Base-by-base conservation (phyloP, 2,888 invertebrate species). In the Dusona sp. region DNA sequence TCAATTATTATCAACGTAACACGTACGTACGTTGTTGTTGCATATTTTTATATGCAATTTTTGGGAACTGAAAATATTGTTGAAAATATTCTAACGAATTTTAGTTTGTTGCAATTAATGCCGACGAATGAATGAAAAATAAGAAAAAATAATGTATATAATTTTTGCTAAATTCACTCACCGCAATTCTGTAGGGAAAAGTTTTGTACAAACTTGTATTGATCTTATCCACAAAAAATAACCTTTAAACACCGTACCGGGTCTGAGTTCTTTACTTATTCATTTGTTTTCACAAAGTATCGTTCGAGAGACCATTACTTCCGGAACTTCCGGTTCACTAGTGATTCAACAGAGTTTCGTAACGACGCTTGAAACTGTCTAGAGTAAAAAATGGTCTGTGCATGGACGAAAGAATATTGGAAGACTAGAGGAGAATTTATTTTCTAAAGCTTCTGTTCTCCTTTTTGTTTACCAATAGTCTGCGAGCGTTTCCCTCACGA, bases 401-500 rank as follows among this genome's bases (percentile, higher is more conserved):
- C 45, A 42, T 67, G 42, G 61, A 61, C 29, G 38, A 33, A 45
- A 77, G 64, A 45, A 45, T 65, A 38, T 45, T 67, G 51, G 51
- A 16, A 61, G 25, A 45, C 48, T 29, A 16, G 65, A 64, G 51
- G 33, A 67, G 67, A 78, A 25, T 51, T 36, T 73, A 22, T 73
- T 61, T 45, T 42, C 16, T 36, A 45, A 25, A 68, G 22, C 38
- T 38, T 68, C 67, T 42, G 25, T 51, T 67, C n/a, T 42, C 22
- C 22, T 78, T 68, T 51, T 67, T 68, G 77, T 85, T 85, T 78
- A 78, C 81, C 78, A 78, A 85, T 85, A 73, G 85, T 85, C 85
- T 78, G 78, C 78, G 78, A 78, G 65, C 78, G 67, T 65, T 81
- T 81, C 42, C 3, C 65, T 36, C 72, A 25, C 72, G 45, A 33